phyloP scores from a whole-genome alignment of 1,140 invertebrate species.

The Drosophila serrata region DNA sequence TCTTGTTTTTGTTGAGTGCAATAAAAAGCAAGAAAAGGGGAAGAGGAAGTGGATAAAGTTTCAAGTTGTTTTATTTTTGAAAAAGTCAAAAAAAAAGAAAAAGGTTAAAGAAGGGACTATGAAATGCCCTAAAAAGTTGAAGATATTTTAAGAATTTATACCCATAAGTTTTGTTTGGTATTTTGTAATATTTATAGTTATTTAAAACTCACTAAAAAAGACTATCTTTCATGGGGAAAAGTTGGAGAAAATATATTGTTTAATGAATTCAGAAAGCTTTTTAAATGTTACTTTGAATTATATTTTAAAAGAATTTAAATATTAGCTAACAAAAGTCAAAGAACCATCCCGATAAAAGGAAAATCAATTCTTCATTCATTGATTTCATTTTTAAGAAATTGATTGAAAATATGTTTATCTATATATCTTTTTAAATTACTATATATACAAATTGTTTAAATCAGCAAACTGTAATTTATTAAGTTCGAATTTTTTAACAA shows the following conservation, averaged over 20 bases:
- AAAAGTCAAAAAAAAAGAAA: background rate
- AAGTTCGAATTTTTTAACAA: too few relatives aligned
- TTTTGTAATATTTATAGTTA: slow-evolving; percentile 5
- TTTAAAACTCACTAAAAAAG: background rate
- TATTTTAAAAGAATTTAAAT: background rate
- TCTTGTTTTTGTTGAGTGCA: slow-evolving; percentile 27
- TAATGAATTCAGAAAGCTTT: background rate
- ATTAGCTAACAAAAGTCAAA: too few relatives aligned
- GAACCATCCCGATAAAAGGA: too few relatives aligned
- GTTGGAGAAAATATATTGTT: background rate
- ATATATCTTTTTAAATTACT: too few relatives aligned
- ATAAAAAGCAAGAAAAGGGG: slow-evolving; percentile 5
- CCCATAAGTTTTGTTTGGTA: background rate
- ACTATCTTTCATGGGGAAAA: background rate
- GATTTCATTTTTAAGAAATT: too few relatives aligned
- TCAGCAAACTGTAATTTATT: too few relatives aligned
- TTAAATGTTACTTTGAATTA: background rate
- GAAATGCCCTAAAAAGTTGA: slow-evolving; percentile 28
- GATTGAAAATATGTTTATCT: too few relatives aligned
- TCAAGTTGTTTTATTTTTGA: slow-evolving; percentile 19
- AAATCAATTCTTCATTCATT: too few relatives aligned
- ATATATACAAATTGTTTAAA: too few relatives aligned
- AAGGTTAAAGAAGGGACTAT: background rate
- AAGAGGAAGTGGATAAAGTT: slow-evolving; percentile 34
- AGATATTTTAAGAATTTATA: slow-evolving; percentile 2